Percentiles rank a stretch among this genome's conserved stretches.
These are phyloP conservation scores for Troilus luridus DNA, from an alignment of 2,888 invertebrate species.

Conservation along the genomic window DNA sequence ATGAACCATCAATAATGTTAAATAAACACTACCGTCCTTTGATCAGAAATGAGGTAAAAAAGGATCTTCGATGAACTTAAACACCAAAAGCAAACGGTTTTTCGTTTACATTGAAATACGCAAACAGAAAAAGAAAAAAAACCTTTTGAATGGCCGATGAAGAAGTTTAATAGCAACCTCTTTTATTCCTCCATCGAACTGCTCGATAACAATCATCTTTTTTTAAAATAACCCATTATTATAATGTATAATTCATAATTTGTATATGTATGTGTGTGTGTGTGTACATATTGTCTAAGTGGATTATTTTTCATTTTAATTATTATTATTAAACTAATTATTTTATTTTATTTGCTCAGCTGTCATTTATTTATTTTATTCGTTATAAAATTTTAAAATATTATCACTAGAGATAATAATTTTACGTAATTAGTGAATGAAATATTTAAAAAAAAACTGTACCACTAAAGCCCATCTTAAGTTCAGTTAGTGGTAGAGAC, in stretches of 20 bases:
- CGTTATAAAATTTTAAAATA: too few species aligned
- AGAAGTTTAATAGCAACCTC: background rate
- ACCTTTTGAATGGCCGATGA: background rate
- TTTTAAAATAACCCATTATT: background rate
- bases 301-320: too few species aligned
- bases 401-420: too few species aligned
- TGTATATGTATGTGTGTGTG: too few species aligned
- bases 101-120: background rate
- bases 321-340: too few species aligned
- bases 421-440: too few species aligned
- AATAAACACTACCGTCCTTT: background rate
- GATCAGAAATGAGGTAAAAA: background rate
- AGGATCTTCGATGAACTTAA: background rate
- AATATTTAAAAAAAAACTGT: too few species aligned
- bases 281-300: too few species aligned
- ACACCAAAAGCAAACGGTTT: background rate
- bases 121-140: background rate
- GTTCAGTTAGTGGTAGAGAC: too few species aligned
- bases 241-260: background rate
- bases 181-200: background rate
- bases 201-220: background rate
- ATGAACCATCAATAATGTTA: background rate
- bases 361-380: too few species aligned
- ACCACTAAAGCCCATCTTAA: too few species aligned
- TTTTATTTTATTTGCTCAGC: too few species aligned